phyloP scores from a whole-genome alignment of 2,888 invertebrate species.

The Melanostoma mellinum region DNA sequence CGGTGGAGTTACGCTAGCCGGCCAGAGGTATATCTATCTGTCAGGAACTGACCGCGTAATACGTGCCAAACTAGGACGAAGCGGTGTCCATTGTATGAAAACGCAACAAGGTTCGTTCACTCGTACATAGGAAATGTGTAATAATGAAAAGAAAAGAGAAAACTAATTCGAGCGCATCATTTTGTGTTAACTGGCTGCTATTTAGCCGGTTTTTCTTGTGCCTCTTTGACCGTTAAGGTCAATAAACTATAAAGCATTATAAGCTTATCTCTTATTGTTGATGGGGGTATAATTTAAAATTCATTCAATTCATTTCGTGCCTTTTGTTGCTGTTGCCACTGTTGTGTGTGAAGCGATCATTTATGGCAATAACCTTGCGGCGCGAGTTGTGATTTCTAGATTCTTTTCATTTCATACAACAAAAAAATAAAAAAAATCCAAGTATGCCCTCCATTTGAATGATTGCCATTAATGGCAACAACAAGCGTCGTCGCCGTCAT shows the following conservation, averaged over 20 bases:
- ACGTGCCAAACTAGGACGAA: slow-evolving; percentile 96
- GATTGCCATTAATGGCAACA: slow-evolving; percentile 53
- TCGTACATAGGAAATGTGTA: neutral
- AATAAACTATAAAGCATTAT: slow-evolving; percentile 53
- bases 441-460: slow-evolving; percentile 29
- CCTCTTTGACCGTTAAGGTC: slow-evolving; percentile 51
- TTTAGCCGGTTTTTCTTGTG: slow-evolving; percentile 30
- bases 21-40: slow-evolving; percentile 96
- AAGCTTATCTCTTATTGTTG: neutral
- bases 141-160: neutral
- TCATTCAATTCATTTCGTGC: slow-evolving; percentile 47
- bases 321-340: slow-evolving; percentile 14
- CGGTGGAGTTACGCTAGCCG: slow-evolving; percentile 95
- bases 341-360: slow-evolving; percentile 22
- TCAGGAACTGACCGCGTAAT: slow-evolving; percentile 96
- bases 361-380: slow-evolving; percentile 61
- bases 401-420: neutral
- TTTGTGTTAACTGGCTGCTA: neutral
- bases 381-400: slow-evolving; percentile 45
- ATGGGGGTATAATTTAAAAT: slow-evolving; percentile 45
- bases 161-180: neutral
- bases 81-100: slow-evolving; percentile 98
- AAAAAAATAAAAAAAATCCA: neutral
- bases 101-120: slow-evolving; percentile 91
- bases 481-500: slow-evolving; percentile 10